Conservation (phyloP, 37 sponge, comb jelly and placozoan genomes). For the Haliclona indistincta region DNA sequence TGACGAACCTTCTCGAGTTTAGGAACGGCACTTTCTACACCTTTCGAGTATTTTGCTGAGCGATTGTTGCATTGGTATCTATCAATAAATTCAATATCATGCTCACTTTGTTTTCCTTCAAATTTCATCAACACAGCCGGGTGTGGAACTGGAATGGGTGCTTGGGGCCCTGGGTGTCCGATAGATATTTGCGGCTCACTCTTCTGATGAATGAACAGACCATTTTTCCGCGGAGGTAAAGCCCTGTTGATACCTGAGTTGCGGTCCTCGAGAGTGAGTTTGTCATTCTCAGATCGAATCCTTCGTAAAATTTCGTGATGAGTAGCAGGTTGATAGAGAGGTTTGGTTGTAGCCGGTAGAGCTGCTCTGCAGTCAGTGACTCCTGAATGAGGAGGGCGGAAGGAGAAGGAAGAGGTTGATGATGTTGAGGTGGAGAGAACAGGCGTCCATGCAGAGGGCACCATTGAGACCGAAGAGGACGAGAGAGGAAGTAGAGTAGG, state of each 20-base stretch:
- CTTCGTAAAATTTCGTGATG: not conserved
- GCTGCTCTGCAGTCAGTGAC: too few relatives aligned
- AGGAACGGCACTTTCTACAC: not conserved
- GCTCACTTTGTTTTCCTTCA: conserved; percentile 17
- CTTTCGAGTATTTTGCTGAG: not conserved
- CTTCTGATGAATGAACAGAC: conserved; percentile 40
- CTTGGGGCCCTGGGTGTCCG: not conserved
- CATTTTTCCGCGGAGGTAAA: conserved; percentile 16
- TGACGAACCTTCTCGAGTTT: too few relatives aligned
- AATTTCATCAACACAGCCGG: conserved; percentile 14
- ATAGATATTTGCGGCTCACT: conserved; percentile 32
- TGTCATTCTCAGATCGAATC: conserved; percentile 27
- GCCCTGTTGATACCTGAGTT: not conserved
- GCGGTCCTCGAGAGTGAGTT: conserved; percentile 18
- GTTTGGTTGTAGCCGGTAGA: too few relatives aligned
- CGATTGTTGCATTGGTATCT: not conserved
- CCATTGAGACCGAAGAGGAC: too few relatives aligned
- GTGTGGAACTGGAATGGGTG: conserved; percentile 16
- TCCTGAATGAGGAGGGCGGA: too few relatives aligned
- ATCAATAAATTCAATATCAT: conserved; percentile 54
- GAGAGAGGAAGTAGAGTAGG: not conserved
- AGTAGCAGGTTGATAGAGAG: not conserved
- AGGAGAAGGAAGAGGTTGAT: too few relatives aligned
- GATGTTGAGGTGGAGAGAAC: too few relatives aligned
- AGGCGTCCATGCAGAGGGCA: too few relatives aligned